Base-by-base conservation (phyloP, 2,888 invertebrate genomes). In the Tipula confusa region DNA sequence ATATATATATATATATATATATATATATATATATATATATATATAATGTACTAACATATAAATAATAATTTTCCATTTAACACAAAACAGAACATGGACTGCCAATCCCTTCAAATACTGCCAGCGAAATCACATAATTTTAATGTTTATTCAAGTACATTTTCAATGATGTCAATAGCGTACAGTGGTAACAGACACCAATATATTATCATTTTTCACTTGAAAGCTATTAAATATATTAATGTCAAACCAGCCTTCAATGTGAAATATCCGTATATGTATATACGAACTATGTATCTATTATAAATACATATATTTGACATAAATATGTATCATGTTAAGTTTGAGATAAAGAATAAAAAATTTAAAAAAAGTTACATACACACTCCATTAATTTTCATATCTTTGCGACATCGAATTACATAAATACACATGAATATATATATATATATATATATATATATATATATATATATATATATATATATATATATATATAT, bases 101-200 rank as follows among this genome's bases (percentile, higher is more conserved):
- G 64, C 24, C 64, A 64, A 64, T 64, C 64, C 64, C 64, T 64
- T 64, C 7, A 64, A 64, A 64, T 3, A 64, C n/a, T 64, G 64
- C 5, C 24, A 24, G 24, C 64, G 24, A 18, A 64, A 64, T 15
- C 4, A 9, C 64, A 64, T 24, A 64, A 64, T 18, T 64, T 64
- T 64, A 64, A 64, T 64, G 64, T 64, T 64, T 64, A 64, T 64
- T 64, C 64, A 64, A 64, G 64, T 64, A 64, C 64, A 64, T 64
- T 24, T 64, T 64, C 64, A 64, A 64, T 64, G 64, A 64, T 64
- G 24, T 64, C 64, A 24, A 64, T 64, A 64, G 18, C 64, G 24
- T n/a, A 24, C 64, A 64, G 64, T 64, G 64, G 64, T 64, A 24
- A 24, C 64, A 24, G 24, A 64, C 64, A 64, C 7, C 24, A 24